Evolutionary conservation across 2,888 invertebrate genomes (phyloP), one percentile per base, ranked within the genome.

Genomic region (Dryococelus australis): DNA sequence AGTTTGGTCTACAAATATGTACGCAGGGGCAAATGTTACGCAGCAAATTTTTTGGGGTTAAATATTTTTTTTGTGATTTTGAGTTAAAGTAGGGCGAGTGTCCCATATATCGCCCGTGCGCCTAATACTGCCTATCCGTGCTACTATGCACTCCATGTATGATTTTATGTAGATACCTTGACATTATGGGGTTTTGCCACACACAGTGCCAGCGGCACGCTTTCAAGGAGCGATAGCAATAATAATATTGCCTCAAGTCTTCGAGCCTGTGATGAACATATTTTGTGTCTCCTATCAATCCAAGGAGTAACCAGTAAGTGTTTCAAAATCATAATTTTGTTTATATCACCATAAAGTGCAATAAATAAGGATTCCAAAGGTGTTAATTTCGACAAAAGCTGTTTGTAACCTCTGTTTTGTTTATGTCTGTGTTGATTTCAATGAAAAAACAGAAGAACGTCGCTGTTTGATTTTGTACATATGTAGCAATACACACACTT

Each of bases 371-470:
- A 27, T 35, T 83, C 27, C 83, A 9, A 27, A 83, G 83, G 10
- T 83, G 26, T 83, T 83, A 83, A 26, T 83, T 83, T 83, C 28
- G 0, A 83, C 0, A 20, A n/a, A n/a, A n/a, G n/a, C n/a, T n/a
- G 43, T 43, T 27, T 83, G 28, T 83, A 65, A 65, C 20, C 47
- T 65, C 24, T 20, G 16, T 65, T 65, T 20, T 28, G 28, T 16
- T 26, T 27, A 28, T 83, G 83, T 83, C 12, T 83, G 83, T 83
- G 83, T 83, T 83, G 83, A 83, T 27, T 83, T n/a, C n/a, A n/a
- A n/a, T n/a, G n/a, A n/a, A n/a, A n/a, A n/a, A n/a, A n/a, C n/a
- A n/a, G n/a, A n/a, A n/a, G n/a, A n/a, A n/a, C n/a, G n/a, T n/a
- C n/a, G n/a, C n/a, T n/a, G n/a, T n/a, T n/a, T n/a, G n/a, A n/a